Base-by-base conservation (phyloP, 1,140 invertebrate genomes). In the Bombus ignitus region DNA sequence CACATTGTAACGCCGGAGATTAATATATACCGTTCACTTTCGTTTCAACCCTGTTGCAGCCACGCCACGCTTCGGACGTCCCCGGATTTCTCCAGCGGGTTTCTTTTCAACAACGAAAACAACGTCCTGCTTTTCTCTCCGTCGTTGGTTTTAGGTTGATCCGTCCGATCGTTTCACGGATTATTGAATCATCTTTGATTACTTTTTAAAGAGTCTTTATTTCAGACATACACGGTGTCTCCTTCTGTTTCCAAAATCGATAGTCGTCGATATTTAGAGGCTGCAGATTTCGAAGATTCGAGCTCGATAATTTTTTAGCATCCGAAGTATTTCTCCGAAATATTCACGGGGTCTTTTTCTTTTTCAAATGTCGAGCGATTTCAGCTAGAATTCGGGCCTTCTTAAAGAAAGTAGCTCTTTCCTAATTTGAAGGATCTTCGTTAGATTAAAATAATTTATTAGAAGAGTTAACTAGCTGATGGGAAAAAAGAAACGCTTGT, bases 1-100 rank as follows among this genome's bases (percentile, higher is more conserved):
- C 78, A 91, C 90, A 92, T 93, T 94, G 91, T 94, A 90, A 86
- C 89, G 74, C 74, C 81, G 68, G 89, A 94, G 93, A 94, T 94
- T 94, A 93, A 94, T 94, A 90, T 57, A 81, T 85, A 85, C 77
- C 89, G 88, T 90, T 90, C 85, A 44, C 88, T 92, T 92, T 91
- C 89, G 89, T 90, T 81, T 57, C 84, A 87, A 75, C 88, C 82
- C 57, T 44, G 92, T 88, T 89, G 88, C 87, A 88, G 87, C 88
- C 90, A 87, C 86, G 83, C 47, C 59, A 42, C 75, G 35, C 74
- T 71, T 10, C 37, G 44, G 53, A 22, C 42, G 37, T 74, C n/a
- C 8, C 2, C 28, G 44, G 44, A 44, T 85, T 59, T 35, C 73
- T 66, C 35, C 8, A 62, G 57, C 44, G 6, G 9, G 9, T 59